Conservation (phyloP, 2,888 invertebrate genomes). For the Villa cingulata region DNA sequence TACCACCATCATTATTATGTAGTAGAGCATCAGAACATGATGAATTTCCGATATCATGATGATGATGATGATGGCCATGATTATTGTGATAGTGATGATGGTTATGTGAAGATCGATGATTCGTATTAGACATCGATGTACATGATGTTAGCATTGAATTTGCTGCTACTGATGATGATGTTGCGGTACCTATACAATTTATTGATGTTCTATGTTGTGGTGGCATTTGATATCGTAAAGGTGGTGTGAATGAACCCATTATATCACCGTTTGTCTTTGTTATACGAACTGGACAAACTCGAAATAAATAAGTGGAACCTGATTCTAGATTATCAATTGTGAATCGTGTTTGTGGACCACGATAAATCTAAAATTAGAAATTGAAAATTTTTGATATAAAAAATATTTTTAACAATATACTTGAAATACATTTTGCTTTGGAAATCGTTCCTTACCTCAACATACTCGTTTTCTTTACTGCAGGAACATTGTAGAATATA, state of each 20-base stretch:
- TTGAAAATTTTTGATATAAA: not conserved
- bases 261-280: slow-evolving; percentile 42
- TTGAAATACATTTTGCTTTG: not conserved
- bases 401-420: not conserved
- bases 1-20: slow-evolving; percentile 10
- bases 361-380: slow-evolving; percentile 44
- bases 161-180: slow-evolving; percentile 6
- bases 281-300: slow-evolving; percentile 63
- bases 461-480: slow-evolving; percentile 46
- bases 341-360: slow-evolving; percentile 48
- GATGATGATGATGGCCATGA: slow-evolving; percentile 18
- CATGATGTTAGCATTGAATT: slow-evolving; percentile 22
- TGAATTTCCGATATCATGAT: slow-evolving; percentile 13
- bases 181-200: slow-evolving; percentile 1
- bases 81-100: slow-evolving; percentile 20
- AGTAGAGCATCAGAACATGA: not conserved
- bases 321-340: slow-evolving; percentile 55
- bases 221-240: slow-evolving; percentile 39
- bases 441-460: slow-evolving; percentile 40
- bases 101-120: not conserved
- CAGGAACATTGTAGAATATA: slow-evolving; percentile 61
- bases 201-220: slow-evolving; percentile 19
- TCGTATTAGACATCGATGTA: slow-evolving; percentile 8
- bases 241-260: slow-evolving; percentile 56
- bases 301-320: slow-evolving; percentile 60